Percentiles rank a stretch among this genome's conserved stretches.
Evolutionary conservation across 2,888 invertebrate species (phyloP).

Genomic region (Agrotis segetum): DNA sequence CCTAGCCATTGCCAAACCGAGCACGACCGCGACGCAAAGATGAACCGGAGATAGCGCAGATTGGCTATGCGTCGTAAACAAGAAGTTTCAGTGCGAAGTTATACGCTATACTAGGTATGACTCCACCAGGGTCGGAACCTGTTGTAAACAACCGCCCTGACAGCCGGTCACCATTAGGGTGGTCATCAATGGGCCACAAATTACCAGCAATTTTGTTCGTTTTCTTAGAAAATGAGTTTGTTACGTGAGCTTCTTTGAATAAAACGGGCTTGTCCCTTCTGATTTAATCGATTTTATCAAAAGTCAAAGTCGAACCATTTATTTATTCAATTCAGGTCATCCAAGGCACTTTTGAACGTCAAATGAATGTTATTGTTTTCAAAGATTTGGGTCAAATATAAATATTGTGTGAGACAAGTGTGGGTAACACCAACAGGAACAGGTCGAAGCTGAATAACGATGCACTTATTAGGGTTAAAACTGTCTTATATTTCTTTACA

Average conservation of each 20-base stretch:
- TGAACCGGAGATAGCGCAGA: neutral
- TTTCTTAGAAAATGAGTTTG: conserved; percentile 47
- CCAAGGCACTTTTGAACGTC: neutral
- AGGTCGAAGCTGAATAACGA: too few relatives aligned
- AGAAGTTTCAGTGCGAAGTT: neutral
- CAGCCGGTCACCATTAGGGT: conserved; percentile 31
- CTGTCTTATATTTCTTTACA: too few relatives aligned
- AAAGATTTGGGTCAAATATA: too few relatives aligned
- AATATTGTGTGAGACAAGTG: too few relatives aligned
- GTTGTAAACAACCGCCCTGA: neutral
- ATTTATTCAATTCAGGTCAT: neutral
- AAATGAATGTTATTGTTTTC: neutral
- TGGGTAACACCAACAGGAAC: too few relatives aligned
- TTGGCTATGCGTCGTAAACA: neutral
- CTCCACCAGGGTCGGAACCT: neutral
- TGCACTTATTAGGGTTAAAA: too few relatives aligned
- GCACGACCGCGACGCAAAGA: neutral
- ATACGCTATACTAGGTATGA: neutral
- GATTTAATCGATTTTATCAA: conserved; percentile 70
- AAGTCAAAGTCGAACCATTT: neutral
- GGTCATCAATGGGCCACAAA: conserved; percentile 51
- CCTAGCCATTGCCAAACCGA: neutral
- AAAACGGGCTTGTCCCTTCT: conserved; percentile 47
- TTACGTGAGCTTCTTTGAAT: conserved; percentile 63
- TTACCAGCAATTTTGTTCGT: conserved; percentile 57